Conservation (phyloP, 2,888 invertebrate genomes). For the Cotesia congregata region DNA sequence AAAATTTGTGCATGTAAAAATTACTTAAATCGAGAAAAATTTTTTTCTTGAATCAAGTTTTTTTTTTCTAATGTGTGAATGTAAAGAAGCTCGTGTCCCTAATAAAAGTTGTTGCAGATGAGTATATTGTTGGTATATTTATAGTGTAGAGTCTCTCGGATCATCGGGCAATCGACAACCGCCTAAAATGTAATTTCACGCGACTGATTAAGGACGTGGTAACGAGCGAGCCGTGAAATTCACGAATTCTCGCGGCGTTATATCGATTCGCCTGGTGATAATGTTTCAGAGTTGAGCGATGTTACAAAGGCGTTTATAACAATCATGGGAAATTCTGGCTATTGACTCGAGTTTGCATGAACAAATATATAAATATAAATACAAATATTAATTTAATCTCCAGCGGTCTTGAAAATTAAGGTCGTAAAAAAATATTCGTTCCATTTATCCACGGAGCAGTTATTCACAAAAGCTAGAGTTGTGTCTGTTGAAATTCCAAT, state of each 20-base stretch:
- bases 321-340: conserved; percentile 17
- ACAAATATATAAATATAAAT: background rate
- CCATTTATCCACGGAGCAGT: background rate
- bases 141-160: background rate
- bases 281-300: conserved; percentile 30
- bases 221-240: conserved; percentile 53
- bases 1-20: too few species aligned
- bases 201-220: conserved; percentile 52
- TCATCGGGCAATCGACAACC: conserved; percentile 46
- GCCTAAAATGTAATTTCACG: conserved; percentile 52
- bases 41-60: too few species aligned
- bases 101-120: background rate
- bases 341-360: conserved; percentile 17
- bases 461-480: background rate
- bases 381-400: background rate
- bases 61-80: background rate
- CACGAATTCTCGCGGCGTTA: conserved; percentile 26
- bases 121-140: background rate
- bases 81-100: background rate
- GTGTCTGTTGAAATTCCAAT: conserved; percentile 25
- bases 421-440: conserved; percentile 6
- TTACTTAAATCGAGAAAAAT: too few species aligned
- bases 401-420: background rate
- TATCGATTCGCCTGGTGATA: conserved; percentile 29
- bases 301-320: conserved; percentile 29